phyloP scores from a whole-genome alignment of 2,888 invertebrate genomes.

The Apotomis betuletana region DNA sequence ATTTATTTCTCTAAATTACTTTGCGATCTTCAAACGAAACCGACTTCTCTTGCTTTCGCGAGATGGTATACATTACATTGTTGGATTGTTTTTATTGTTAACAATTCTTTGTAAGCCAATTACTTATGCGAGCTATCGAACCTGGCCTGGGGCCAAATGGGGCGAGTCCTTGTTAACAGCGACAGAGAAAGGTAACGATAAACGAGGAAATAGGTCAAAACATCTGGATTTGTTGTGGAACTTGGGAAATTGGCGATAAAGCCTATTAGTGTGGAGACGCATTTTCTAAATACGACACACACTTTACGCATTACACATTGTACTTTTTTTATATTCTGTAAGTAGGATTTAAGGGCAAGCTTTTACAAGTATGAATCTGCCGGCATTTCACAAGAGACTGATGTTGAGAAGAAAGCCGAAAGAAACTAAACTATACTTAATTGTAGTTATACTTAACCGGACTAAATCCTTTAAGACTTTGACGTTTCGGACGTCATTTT shows the following conservation, averaged over 20 bases:
- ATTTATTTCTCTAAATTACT: neutral
- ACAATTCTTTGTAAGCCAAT: conserved; percentile 36
- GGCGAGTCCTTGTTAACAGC: conserved; percentile 14
- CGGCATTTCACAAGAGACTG: too few species aligned
- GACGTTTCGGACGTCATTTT: too few species aligned
- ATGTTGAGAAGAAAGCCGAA: too few species aligned
- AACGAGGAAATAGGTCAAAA: conserved; percentile 9
- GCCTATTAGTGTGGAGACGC: too few species aligned
- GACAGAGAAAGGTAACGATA: conserved; percentile 19
- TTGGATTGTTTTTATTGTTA: conserved; percentile 11
- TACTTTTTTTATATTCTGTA: too few species aligned
- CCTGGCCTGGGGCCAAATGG: conserved; percentile 35
- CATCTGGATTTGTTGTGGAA: neutral
- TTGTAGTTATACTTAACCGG: too few species aligned
- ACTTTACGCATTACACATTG: too few species aligned
- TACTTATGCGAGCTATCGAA: conserved; percentile 35
- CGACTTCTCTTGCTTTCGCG: neutral
- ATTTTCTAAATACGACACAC: too few species aligned
- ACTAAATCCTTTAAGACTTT: too few species aligned
- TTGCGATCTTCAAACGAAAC: neutral
- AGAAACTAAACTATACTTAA: too few species aligned
- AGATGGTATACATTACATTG: neutral
- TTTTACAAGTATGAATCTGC: too few species aligned
- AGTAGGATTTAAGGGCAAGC: too few species aligned
- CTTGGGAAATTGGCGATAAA: neutral